Evolutionary conservation across 2,797 vertebrate species (phyloP).

Genomic region (Phalloptychus januarius): DNA sequence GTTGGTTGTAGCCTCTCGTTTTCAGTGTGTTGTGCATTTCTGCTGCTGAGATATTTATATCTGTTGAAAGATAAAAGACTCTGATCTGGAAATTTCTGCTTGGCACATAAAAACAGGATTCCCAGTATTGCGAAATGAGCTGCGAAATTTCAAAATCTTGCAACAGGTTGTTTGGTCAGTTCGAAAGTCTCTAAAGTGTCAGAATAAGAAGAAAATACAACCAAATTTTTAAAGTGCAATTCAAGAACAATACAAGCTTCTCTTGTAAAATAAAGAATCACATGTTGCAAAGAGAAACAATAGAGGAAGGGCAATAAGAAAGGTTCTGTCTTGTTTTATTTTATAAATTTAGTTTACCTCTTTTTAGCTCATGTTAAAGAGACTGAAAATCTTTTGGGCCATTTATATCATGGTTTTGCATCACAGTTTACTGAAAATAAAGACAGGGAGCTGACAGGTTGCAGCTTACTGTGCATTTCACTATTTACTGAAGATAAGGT

Average conservation of each 20-base stretch:
- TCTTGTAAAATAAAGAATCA: not conserved
- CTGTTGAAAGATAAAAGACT: not conserved
- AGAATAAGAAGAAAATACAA: not conserved
- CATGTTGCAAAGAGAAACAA: not conserved
- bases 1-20: not conserved
- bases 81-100: slow-evolving; percentile 20
- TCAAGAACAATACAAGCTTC: not conserved
- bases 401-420: slow-evolving; percentile 11
- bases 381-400: not conserved
- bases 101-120: slow-evolving; percentile 12
- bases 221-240: not conserved
- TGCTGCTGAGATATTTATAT: slow-evolving; percentile 49
- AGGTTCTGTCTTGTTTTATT: not conserved
- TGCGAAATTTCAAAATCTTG: not conserved
- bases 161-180: not conserved
- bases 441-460: slow-evolving; percentile 12
- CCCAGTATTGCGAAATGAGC: slow-evolving; percentile 20
- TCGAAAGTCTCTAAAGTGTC: not conserved
- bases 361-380: not conserved
- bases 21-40: not conserved
- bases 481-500: slow-evolving; percentile 7
- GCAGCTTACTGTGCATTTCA: not conserved
- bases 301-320: not conserved
- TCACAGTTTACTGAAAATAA: slow-evolving; percentile 27
- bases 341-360: not conserved